Evolutionary conservation across 2,888 invertebrate species (phyloP), one percentile per base, ranked within the genome.

Genomic region (Eurytoma californica): DNA sequence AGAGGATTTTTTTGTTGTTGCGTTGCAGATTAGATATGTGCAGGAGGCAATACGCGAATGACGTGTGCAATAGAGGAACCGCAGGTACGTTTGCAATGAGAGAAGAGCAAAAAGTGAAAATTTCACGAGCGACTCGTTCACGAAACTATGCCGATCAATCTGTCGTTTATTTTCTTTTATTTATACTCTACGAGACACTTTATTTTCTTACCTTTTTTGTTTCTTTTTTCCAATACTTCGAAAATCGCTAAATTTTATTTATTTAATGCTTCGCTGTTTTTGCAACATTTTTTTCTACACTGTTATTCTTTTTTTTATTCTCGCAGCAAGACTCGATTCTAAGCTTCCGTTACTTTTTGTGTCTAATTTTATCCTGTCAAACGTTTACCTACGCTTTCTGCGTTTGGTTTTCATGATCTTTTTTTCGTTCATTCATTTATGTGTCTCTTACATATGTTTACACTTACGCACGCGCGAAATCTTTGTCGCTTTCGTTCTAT

Each of bases 1-100:
- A 85, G 84, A 88, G 88, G 84, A 84, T 91, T 91, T 91, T 91
- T 91, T 91, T 91, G 89, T 93, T 93, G 92, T 92, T 92, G 90
- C 92, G 90, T 96, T 96, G 92, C 97, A 97, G 97, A 96, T 96
- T 97, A 94, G 97, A 97, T 95, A 97, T 97, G 97, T 97, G 97
- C 95, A 95, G 97, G 93, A 94, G 97, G 93, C 95, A 96, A 93
- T 95, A 95, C 93, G 95, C 96, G 91, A 95, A 95, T 93, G 97
- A 97, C 92, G 95, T 95, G 92, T 97, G 97, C 95, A 97, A 97
- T 95, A 95, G 97, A 93, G 97, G 97, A 93, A 97, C 97, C 88
- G 97, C 97, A 96, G 97, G 97, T 97, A 97, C 94, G 92, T 90
- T 88, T 88, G 85, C 85, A 85, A 74, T 51, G 66, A 66, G 61